Evolutionary conservation across 2,888 invertebrate genomes (phyloP).

Genomic region (Blastobasis adustella): DNA sequence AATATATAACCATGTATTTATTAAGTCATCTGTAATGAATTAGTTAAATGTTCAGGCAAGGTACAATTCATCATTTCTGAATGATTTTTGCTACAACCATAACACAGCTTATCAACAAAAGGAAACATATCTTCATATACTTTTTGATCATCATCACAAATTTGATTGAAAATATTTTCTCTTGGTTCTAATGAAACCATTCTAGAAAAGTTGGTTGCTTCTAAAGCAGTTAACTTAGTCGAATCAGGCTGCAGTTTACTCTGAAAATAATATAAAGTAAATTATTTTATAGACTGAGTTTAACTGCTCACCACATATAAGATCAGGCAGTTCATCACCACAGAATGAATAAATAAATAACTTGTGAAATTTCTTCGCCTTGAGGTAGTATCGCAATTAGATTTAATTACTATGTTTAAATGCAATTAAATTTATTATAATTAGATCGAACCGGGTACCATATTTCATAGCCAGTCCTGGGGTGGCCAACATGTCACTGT

Average conservation of each 20-base stretch:
- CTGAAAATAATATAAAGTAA: conserved; percentile 52
- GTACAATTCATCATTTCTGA: conserved; percentile 33
- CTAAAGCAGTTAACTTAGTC: conserved; percentile 69
- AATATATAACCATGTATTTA: no score
- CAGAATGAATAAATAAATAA: no score
- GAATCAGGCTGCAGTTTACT: conserved; percentile 50
- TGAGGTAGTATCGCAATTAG: no score
- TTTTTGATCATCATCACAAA: conserved; percentile 4
- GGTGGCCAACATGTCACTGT: no score
- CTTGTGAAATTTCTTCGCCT: no score
- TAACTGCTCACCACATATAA: no score
- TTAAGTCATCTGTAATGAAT: no score
- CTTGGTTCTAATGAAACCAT: conserved; percentile 35
- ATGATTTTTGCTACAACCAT: conserved; percentile 54
- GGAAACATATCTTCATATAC: conserved; percentile 40
- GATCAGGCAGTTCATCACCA: no score
- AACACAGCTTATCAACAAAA: conserved; percentile 45
- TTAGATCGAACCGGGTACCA: no score
- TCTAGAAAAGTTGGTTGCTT: conserved; percentile 77
- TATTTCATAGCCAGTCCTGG: no score
- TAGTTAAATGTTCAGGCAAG: conserved; percentile 13
- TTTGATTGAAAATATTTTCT: conserved; percentile 7
- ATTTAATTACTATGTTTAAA: no score
- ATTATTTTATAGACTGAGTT: conserved; percentile 5
- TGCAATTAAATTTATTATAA: no score